A percentile compares a stretch with the other conserved stretches of the same genome.
phyloP scores from a whole-genome alignment of 2,113 vertebrate species.

The Elephantulus edwardii region DNA sequence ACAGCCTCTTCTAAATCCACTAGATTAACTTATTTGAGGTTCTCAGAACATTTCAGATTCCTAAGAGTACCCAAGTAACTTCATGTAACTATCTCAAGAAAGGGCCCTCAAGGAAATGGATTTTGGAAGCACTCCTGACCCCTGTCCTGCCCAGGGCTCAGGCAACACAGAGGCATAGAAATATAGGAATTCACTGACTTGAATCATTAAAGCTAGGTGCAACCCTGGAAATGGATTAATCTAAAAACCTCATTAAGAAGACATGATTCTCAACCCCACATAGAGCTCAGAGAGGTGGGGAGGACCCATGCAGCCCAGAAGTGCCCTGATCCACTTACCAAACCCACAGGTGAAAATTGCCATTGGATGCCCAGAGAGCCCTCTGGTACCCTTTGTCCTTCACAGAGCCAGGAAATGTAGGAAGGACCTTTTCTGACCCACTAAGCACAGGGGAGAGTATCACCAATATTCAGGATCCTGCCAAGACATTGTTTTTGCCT shows the following conservation, averaged over 20 bases:
- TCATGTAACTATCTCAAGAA: slow-evolving; percentile 21
- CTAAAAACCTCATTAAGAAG: neutral
- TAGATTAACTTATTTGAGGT: neutral
- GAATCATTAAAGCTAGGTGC: neutral
- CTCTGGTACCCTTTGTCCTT: no score
- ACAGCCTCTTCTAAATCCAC: neutral
- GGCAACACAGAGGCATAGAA: neutral
- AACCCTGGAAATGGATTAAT: neutral
- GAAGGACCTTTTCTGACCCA: no score
- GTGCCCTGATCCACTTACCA: no score
- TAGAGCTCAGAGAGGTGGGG: no score
- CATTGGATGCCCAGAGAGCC: no score
- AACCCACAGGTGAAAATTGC: no score
- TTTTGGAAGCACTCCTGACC: slow-evolving; percentile 23
- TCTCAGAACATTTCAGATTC: neutral
- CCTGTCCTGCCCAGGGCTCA: neutral
- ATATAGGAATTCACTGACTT: slow-evolving; percentile 11
- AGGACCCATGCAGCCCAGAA: no score
- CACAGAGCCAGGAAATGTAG: no score
- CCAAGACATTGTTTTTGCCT: no score
- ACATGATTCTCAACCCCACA: no score
- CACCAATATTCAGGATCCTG: no score
- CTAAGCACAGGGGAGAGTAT: no score
- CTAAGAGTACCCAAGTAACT: neutral
- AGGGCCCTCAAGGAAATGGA: slow-evolving; percentile 15